These are phyloP conservation scores for Ceyx erithaca DNA, from an alignment of 2,797 vertebrate species.

Conservation along the genomic window DNA sequence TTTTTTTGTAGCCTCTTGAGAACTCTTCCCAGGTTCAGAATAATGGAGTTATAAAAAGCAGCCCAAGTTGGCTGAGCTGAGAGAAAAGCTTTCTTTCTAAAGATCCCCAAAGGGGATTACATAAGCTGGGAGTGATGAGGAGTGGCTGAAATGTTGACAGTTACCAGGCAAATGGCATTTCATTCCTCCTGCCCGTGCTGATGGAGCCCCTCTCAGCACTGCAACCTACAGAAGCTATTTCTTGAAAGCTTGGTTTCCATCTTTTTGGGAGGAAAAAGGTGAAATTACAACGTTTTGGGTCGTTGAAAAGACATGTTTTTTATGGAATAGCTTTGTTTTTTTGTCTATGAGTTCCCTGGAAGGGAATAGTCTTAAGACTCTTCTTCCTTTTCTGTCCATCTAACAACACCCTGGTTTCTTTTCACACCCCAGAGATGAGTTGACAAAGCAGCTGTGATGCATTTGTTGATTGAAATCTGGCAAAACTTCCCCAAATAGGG, in stretches of 20 bases:
- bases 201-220: conserved; percentile 5
- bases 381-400: not conserved
- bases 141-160: conserved; percentile 52
- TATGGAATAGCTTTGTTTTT: not conserved
- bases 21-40: not conserved
- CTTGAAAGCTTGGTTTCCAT: not conserved
- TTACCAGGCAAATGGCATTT: conserved; percentile 54
- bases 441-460: not conserved
- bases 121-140: conserved; percentile 35
- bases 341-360: not conserved
- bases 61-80: conserved; percentile 15
- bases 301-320: not conserved
- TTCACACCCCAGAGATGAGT: not conserved
- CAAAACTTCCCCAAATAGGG: not conserved
- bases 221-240: not conserved
- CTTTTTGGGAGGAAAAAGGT: not conserved
- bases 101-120: conserved; percentile 49
- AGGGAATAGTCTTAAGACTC: not conserved
- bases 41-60: conserved; percentile 45
- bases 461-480: not conserved
- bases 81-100: conserved; percentile 39
- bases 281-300: not conserved
- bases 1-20: not conserved
- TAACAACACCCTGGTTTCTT: not conserved
- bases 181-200: not conserved